Base-by-base conservation (phyloP, 2,797 vertebrate genomes). In the Cynopterus sphinx region DNA sequence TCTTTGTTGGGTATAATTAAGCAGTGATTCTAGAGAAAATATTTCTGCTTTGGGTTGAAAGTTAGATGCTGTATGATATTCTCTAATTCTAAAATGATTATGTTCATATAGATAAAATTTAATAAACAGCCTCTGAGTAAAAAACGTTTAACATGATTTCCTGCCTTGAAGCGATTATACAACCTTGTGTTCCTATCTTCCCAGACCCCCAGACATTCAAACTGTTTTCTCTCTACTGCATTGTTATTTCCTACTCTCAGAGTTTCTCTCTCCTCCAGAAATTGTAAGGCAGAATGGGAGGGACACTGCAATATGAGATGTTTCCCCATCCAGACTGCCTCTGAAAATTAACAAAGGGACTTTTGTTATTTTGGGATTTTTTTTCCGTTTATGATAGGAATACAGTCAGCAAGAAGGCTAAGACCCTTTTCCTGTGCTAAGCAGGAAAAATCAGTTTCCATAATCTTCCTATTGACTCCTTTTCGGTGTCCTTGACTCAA, bases 31-130 rank as follows among this genome's bases (percentile, higher is more conserved):
- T 79, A 78, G 31, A 91, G 77, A 61, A 88, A 59, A 68, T 89
- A 77, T 93, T 84, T 93, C 73, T 92, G 49, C 81, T 92, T 82
- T 86, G 36, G 16, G 16, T 90, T 91, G 39, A 94, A 87, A 68
- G 17, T 39, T 86, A 82, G 39, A 33, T 81, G 46, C 43, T 26
- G 19, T 53, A 17, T 81, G 49, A 55, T 87, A 43, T 74, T 49
- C 84, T 81, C 67, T 84, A 83, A 70, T 92, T 92, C 51, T 59
- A 96, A 97, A 79, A 91, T 51, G 86, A 73, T 73, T 22, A 31
- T 73, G 51, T 96, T 91, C 68, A 36, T 55, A 36, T 70, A 81
- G 51, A 78, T 84, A 84, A 70, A 79, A 46, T 41, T 83, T 41
- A 91, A 28, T 78, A n/a, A 87, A 77, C 67, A 91, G 26, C 11